Conservation (phyloP, 1,140 invertebrate species). For the Rhizoglyphus robini region DNA sequence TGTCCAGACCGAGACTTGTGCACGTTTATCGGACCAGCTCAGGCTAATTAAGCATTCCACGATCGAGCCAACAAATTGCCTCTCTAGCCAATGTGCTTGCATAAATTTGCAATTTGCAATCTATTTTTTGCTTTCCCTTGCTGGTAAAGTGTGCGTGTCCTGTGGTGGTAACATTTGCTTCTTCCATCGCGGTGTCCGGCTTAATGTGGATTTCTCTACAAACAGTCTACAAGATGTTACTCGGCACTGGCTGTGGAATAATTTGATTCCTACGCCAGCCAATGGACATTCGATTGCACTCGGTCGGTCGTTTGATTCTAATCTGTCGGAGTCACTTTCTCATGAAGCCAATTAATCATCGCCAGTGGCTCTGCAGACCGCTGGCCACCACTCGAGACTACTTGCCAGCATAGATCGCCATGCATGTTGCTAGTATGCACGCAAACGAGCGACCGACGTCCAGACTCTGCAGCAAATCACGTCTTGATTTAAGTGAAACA, state of each 20-base stretch:
- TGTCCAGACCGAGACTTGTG: background rate
- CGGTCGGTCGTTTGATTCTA: slow-evolving; percentile 4
- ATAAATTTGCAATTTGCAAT: slow-evolving; percentile 11
- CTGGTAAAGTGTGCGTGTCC: background rate
- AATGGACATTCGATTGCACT: too few species aligned
- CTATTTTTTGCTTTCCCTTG: slow-evolving; percentile 5
- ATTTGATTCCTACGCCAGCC: slow-evolving; percentile 12
- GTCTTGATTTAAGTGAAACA: slow-evolving; percentile 1
- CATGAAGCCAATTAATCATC: slow-evolving; percentile 14
- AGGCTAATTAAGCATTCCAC: slow-evolving; percentile 11
- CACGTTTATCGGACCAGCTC: background rate
- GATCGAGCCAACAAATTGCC: slow-evolving; percentile 2
- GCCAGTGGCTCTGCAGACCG: background rate
- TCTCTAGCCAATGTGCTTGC: too few species aligned
- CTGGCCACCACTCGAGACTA: too few species aligned
- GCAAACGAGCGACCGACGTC: background rate
- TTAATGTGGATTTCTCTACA: slow-evolving; percentile 1
- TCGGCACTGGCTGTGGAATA: too few species aligned
- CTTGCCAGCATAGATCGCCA: too few species aligned
- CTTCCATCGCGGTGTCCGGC: slow-evolving; percentile 6
- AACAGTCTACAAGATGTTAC: background rate
- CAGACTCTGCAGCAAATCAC: background rate
- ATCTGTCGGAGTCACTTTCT: slow-evolving; percentile 10
- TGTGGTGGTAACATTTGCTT: background rate
- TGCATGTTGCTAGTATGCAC: too few species aligned